These are phyloP conservation scores for Drosophila lowei DNA, from an alignment of 1,140 invertebrate species.

Conservation along the genomic window DNA sequence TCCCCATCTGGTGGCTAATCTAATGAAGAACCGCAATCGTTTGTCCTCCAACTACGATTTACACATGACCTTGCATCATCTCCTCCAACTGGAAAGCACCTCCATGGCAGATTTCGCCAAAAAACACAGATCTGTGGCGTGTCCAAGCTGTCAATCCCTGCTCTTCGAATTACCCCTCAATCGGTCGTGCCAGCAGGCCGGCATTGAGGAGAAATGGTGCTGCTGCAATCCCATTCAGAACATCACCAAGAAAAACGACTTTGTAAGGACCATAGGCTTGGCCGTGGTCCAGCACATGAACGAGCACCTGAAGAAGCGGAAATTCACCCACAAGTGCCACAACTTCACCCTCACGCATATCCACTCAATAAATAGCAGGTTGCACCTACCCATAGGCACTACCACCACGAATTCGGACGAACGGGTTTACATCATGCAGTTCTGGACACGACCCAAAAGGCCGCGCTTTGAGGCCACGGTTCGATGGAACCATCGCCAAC, in stretches of 20 bases:
- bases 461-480: conserved; percentile 85
- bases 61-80: conserved; percentile 86
- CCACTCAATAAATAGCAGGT: conserved; percentile 2
- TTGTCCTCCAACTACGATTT: conserved; percentile 92
- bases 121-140: conserved; percentile 52
- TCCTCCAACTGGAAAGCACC: conserved; percentile 64
- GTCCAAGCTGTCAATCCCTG: conserved; percentile 87
- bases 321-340: conserved; percentile 13
- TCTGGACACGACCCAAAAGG: conserved; percentile 67
- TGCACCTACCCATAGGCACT: background rate
- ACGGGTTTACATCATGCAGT: conserved; percentile 22
- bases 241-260: conserved; percentile 7
- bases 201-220: conserved; percentile 90
- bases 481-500: conserved; percentile 59
- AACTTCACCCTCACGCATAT: conserved; percentile 10
- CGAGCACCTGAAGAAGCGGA: conserved; percentile 14
- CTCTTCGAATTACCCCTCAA: conserved; percentile 86
- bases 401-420: conserved; percentile 5
- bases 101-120: conserved; percentile 22
- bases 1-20: conserved; percentile 86
- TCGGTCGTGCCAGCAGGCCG: conserved; percentile 88
- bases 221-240: conserved; percentile 86
- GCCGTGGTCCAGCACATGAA: conserved; percentile 82
- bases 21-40: conserved; percentile 88
- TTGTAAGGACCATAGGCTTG: background rate